Evolutionary conservation across 2,113 vertebrate species (phyloP).

Genomic region (Paradisaea rubra): DNA sequence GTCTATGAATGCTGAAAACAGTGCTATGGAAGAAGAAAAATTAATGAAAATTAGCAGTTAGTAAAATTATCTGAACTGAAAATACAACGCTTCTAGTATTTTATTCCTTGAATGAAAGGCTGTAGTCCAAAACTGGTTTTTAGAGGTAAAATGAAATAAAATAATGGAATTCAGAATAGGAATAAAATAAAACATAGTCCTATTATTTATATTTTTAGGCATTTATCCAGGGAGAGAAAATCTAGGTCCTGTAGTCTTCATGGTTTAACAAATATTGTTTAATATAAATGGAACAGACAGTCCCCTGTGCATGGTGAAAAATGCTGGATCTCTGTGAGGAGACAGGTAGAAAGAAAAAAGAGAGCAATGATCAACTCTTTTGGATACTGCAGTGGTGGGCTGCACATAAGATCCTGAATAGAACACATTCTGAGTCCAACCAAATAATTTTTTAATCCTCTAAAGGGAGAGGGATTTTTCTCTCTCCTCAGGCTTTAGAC

Average conservation of each 20-base stretch:
- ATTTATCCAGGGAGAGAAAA: not conserved
- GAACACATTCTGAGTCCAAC: not conserved
- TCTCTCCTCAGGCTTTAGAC: not conserved
- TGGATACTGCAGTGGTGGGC: not conserved
- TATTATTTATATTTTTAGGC: not conserved
- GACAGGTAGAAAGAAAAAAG: not conserved
- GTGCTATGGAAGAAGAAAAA: not conserved
- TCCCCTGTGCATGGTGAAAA: slow-evolving; percentile 19
- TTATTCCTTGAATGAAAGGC: not conserved
- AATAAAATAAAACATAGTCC: not conserved
- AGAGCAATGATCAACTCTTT: not conserved
- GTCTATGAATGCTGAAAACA: not conserved
- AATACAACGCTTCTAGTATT: not conserved
- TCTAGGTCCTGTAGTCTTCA: not conserved
- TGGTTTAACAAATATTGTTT: slow-evolving; percentile 20
- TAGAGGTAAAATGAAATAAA: not conserved
- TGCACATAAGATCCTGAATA: not conserved
- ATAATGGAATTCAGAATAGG: not conserved
- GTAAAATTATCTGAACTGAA: not conserved
- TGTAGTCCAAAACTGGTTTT: not conserved
- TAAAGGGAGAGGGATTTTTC: not conserved
- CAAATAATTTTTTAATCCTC: not conserved
- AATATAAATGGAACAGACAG: not conserved
- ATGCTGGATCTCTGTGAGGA: not conserved
- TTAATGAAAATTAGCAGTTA: not conserved